phyloP scores from a whole-genome alignment of 1,140 invertebrate species.

The Bombus huntii region DNA sequence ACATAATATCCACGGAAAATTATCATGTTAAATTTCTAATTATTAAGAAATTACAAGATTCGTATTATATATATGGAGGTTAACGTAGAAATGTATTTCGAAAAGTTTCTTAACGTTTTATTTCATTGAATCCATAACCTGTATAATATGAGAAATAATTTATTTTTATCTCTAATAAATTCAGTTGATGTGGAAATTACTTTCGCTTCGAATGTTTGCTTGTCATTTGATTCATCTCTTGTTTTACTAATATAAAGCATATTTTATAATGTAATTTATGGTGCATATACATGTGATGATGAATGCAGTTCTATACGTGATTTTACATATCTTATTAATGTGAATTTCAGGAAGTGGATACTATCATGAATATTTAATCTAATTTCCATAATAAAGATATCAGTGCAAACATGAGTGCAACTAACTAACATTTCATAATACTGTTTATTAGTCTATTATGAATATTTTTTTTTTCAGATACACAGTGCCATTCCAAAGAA shows the following conservation, averaged over 20 bases:
- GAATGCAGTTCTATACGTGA: neutral
- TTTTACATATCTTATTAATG: neutral
- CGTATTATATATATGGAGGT: neutral
- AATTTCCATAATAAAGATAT: neutral
- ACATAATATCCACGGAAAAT: neutral
- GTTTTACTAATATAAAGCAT: neutral
- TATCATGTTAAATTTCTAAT: neutral
- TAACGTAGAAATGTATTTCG: neutral
- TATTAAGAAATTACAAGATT: neutral
- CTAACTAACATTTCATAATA: constrained; percentile 6
- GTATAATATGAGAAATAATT: neutral
- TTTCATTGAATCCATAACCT: constrained; percentile 26
- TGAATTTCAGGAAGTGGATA: neutral
- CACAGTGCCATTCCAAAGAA: constrained; percentile 78
- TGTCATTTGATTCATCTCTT: neutral
- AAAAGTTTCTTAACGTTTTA: neutral
- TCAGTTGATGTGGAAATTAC: neutral
- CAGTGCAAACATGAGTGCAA: neutral
- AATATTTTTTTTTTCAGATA: constrained; percentile 73
- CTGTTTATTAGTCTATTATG: neutral
- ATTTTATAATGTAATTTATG: neutral
- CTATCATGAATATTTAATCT: neutral
- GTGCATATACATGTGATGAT: neutral
- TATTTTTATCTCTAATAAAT: neutral
- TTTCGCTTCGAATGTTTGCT: neutral